Evolutionary conservation across 1,140 invertebrate species (phyloP).

Genomic region (Liolophura sinensis): DNA sequence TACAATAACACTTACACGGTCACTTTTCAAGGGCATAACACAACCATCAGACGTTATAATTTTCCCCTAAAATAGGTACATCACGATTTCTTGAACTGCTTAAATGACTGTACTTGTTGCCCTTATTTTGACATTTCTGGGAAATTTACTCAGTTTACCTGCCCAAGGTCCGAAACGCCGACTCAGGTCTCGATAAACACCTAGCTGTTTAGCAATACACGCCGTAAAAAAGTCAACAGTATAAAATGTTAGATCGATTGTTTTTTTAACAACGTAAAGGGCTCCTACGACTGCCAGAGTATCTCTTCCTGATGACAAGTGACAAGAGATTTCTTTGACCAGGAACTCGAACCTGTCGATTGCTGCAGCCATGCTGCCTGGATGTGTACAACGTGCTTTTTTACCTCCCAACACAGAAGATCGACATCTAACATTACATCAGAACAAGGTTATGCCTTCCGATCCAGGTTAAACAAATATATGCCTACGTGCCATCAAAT

Average conservation of each 20-base stretch:
- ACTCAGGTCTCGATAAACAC: conserved; percentile 24
- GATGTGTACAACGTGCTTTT: too few species aligned
- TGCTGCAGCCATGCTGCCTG: conserved; percentile 16
- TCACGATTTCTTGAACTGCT: not conserved
- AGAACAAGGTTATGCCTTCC: too few species aligned
- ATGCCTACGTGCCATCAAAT: too few species aligned
- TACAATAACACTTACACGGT: conserved; percentile 12
- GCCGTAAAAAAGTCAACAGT: conserved; percentile 30
- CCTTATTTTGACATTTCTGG: not conserved
- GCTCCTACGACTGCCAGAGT: conserved; percentile 44
- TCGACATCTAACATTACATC: too few species aligned
- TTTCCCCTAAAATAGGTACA: not conserved
- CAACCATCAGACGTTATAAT: not conserved
- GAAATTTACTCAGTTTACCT: conserved; percentile 25
- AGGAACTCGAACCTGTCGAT: conserved; percentile 50
- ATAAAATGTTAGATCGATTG: conserved; percentile 17
- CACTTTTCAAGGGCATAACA: conserved; percentile 10
- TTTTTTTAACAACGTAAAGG: conserved; percentile 40
- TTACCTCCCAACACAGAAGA: too few species aligned
- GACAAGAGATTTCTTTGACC: conserved; percentile 28
- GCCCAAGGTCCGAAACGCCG: conserved; percentile 49
- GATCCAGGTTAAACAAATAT: too few species aligned
- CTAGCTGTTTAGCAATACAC: conserved; percentile 35
- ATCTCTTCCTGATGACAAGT: conserved; percentile 38
- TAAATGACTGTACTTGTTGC: not conserved